phyloP scores from a whole-genome alignment of 2,113 vertebrate species.

The Chaenocephalus aceratus region DNA sequence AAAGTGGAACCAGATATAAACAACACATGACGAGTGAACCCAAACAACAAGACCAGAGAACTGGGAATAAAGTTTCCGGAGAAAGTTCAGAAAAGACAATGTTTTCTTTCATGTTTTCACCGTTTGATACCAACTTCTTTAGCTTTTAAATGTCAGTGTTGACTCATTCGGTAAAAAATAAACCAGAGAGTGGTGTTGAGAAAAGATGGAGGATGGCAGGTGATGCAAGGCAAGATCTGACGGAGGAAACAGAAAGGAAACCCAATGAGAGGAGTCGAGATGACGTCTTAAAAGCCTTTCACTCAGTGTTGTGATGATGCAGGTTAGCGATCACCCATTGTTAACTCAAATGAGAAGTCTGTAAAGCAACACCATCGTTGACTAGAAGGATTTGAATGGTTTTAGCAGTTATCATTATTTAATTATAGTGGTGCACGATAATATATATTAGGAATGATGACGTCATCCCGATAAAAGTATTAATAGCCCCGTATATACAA shows the following conservation, averaged over 20 bases:
- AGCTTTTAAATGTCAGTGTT: slow-evolving; percentile 19
- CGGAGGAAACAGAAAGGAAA: not conserved
- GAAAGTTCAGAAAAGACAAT: not conserved
- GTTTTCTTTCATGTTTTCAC: slow-evolving; percentile 14
- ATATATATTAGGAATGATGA: too few relatives aligned
- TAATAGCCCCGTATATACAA: too few relatives aligned
- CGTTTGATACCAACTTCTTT: not conserved
- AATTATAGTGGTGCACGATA: too few relatives aligned
- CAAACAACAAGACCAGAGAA: not conserved
- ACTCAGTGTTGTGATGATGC: not conserved
- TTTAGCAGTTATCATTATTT: too few relatives aligned
- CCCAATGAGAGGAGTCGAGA: not conserved
- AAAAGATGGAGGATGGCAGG: not conserved
- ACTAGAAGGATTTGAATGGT: too few relatives aligned
- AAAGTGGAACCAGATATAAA: not conserved
- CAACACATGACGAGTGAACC: not conserved
- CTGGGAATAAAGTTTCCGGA: not conserved
- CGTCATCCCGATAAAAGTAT: too few relatives aligned
- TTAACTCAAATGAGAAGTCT: not conserved
- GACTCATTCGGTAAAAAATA: not conserved
- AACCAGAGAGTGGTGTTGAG: not conserved
- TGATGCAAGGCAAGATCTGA: not conserved
- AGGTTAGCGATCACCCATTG: not conserved
- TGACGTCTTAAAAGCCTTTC: not conserved
- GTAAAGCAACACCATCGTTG: not conserved